phyloP scores from a whole-genome alignment of 2,113 vertebrate genomes.

The Nerophis lumbriciformis region DNA sequence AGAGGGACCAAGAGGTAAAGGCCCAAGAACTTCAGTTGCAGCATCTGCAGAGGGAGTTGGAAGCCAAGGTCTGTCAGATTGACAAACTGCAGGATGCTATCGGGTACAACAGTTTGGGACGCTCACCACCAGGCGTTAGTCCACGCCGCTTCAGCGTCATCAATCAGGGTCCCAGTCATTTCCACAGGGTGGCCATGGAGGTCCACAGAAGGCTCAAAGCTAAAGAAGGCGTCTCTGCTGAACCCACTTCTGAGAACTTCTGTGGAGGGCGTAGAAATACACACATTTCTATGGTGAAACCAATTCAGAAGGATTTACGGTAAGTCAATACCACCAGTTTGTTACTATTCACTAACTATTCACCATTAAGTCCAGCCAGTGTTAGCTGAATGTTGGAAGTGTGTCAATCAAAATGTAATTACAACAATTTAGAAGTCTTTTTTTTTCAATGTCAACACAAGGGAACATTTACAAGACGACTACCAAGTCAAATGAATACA shows the following conservation, averaged over 20 bases:
- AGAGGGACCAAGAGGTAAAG: slow-evolving; percentile 53
- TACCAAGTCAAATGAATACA: too few species aligned
- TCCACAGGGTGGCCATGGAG: slow-evolving; percentile 71
- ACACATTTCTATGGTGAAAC: slow-evolving; percentile 39
- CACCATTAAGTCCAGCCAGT: too few species aligned
- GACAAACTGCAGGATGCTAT: slow-evolving; percentile 78
- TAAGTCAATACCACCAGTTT: slow-evolving; percentile 40
- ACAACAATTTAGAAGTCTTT: too few species aligned
- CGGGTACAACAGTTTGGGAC: slow-evolving; percentile 51
- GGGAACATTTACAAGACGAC: too few species aligned
- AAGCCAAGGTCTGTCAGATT: slow-evolving; percentile 68
- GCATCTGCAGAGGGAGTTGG: slow-evolving; percentile 66
- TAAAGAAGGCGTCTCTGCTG: slow-evolving; percentile 78
- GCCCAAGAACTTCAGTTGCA: slow-evolving; percentile 58
- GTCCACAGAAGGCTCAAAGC: slow-evolving; percentile 73
- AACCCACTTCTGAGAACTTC: slow-evolving; percentile 73
- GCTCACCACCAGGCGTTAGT: slow-evolving; percentile 24
- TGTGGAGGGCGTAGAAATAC: slow-evolving; percentile 45
- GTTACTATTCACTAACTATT: too few species aligned
- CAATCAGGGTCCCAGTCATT: slow-evolving; percentile 69
- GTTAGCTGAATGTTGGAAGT: too few species aligned
- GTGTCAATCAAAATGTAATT: too few species aligned
- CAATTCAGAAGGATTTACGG: slow-evolving; percentile 68
- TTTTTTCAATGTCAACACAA: too few species aligned
- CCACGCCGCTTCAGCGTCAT: slow-evolving; percentile 65